Conservation (phyloP, 2,113 vertebrate species). For the Pelusios castaneus region DNA sequence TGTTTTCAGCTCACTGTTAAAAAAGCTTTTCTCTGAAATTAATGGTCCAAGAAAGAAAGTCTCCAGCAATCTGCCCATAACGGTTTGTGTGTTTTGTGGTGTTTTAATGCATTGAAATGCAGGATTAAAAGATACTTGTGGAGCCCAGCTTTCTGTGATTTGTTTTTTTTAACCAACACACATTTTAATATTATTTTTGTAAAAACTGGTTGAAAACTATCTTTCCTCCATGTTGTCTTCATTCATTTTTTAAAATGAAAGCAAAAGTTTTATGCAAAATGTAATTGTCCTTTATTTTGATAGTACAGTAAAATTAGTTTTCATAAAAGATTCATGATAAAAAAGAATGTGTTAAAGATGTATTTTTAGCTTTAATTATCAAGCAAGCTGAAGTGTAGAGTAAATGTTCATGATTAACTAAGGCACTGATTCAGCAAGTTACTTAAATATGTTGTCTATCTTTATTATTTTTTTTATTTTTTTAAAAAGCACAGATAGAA, state of each 20-base stretch:
- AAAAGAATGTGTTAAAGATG: neutral
- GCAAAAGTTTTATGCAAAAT: neutral
- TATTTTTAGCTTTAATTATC: neutral
- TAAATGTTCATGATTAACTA: neutral
- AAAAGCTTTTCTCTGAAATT: neutral
- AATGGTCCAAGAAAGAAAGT: neutral
- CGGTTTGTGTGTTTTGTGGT: neutral
- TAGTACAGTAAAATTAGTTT: neutral
- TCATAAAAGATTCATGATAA: neutral
- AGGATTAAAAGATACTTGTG: neutral
- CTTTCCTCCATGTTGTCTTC: neutral
- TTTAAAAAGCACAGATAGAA: neutral
- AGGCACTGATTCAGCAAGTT: neutral
- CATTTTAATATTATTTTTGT: neutral
- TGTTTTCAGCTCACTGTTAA: neutral
- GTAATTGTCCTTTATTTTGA: neutral
- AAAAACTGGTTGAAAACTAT: neutral
- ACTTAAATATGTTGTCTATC: neutral
- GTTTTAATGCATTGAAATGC: neutral
- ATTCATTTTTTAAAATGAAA: neutral
- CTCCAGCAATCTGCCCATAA: neutral
- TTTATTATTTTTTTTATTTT: neutral
- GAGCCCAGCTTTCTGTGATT: neutral
- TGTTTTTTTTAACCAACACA: neutral
- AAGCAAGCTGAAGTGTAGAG: neutral